phyloP scores from a whole-genome alignment of 1,140 invertebrate species.

The Anthonomus grandis region DNA sequence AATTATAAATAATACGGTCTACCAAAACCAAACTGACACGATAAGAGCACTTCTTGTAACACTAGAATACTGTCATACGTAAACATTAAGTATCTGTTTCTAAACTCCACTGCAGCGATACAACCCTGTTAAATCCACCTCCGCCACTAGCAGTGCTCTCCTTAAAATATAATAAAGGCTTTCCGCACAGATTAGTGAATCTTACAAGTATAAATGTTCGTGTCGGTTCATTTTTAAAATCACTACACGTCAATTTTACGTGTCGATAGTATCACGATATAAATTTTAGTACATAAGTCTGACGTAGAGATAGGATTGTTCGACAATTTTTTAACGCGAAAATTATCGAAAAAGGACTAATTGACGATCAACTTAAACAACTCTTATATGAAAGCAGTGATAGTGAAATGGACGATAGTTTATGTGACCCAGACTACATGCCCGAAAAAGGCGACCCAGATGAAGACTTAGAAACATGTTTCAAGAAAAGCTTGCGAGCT shows the following conservation, averaged over 20 bases:
- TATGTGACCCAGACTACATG: not conserved
- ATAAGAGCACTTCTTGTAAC: too few species aligned
- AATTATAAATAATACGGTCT: too few species aligned
- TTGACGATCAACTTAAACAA: not conserved
- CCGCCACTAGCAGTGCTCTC: not conserved
- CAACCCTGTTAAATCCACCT: not conserved
- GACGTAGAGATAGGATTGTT: not conserved
- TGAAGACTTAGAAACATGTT: too few species aligned
- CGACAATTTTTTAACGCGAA: conserved; percentile 6
- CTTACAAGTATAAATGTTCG: not conserved
- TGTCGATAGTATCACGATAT: conserved; percentile 1
- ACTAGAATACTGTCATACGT: too few species aligned
- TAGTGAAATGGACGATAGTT: conserved; percentile 1
- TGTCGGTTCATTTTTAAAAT: not conserved
- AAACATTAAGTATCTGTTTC: too few species aligned
- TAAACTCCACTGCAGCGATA: too few species aligned
- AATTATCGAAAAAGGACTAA: not conserved
- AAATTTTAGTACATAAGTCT: conserved; percentile 5
- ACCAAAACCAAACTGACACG: too few species aligned
- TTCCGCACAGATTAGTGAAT: not conserved
- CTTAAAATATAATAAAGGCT: not conserved
- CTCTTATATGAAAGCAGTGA: conserved; percentile 1
- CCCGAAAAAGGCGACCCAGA: not conserved
- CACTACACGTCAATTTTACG: conserved; percentile 1
- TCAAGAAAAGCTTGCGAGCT: not conserved